Base-by-base conservation (phyloP, 1,140 invertebrate species). In the Euwallacea fornicatus region DNA sequence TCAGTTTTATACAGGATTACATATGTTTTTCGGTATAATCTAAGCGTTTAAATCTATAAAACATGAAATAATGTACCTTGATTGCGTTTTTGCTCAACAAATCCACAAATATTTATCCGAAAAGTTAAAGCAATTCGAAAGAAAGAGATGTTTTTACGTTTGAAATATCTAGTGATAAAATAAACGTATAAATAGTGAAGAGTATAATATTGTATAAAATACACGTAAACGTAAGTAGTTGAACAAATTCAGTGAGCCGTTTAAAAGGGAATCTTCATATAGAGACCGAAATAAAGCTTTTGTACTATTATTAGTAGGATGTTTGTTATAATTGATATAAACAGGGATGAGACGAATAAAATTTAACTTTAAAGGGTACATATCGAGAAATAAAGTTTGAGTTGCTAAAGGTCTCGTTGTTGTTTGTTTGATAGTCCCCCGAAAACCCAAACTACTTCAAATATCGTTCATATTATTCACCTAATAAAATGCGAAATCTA, bases 341-440 rank as follows among this genome's bases (percentile, higher is more conserved):
- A 74, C 13, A 50, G 46, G 13, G 46, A 50, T 53, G 73, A 71
- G 55, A 71, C 62, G 42, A 66, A 64, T 33, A 74, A 50, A 73
- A 73, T 62, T 70, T 63, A 62, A 73, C 65, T 66, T 73, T 75
- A 75, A 75, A 73, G 74, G 74, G 74, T 75, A 75, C 74, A 75
- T 75, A 75, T 75, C 74, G 74, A 59, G 72, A 71, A 74, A 74
- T 74, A 74, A 74, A 73, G 54, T 60, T 73, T 65, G 55, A 72
- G 67, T 72, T 66, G 56, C 43, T 66, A 56, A 13, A 56, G 54
- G 16, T 56, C 8, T 50, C 21, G 21, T 33, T 33, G 21, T 33
- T 33, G 21, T 33, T 33, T 33, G 21, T 33, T 33, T 33, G 4
- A 33, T 4, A 33, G 1, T 33, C 21, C 21, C 21, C 4, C 4